Percentiles rank a stretch among this genome's conserved stretches.
These are phyloP conservation scores for Chitala chitala DNA, from an alignment of 2,113 vertebrate genomes.

Conservation along the genomic window DNA sequence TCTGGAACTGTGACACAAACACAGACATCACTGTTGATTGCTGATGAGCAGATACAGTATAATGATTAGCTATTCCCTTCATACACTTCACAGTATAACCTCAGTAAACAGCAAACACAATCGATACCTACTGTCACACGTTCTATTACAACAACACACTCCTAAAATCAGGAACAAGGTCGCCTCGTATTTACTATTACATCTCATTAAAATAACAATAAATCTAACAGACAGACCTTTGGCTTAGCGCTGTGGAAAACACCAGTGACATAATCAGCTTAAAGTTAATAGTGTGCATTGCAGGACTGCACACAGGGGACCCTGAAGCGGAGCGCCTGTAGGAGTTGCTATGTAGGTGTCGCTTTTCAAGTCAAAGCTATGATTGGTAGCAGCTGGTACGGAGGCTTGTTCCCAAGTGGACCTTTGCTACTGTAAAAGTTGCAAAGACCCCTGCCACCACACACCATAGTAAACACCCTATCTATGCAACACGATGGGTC, in stretches of 20 bases:
- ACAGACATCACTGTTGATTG: too few relatives aligned
- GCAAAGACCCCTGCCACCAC: background rate
- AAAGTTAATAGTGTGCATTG: slow-evolving; percentile 6
- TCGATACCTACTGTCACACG: background rate
- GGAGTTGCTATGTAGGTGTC: slow-evolving; percentile 8
- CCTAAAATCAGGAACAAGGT: background rate
- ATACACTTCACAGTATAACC: too few relatives aligned
- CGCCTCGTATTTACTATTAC: background rate
- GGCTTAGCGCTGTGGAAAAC: slow-evolving; percentile 19
- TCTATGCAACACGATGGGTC: too few relatives aligned
- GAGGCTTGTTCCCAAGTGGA: background rate
- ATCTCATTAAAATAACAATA: slow-evolving; percentile 3
- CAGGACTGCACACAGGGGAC: background rate
- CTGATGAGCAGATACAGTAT: too few relatives aligned
- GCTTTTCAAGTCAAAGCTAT: background rate
- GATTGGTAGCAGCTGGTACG: slow-evolving; percentile 8
- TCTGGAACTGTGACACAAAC: too few relatives aligned
- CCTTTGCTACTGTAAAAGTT: background rate
- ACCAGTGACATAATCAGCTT: slow-evolving; percentile 57
- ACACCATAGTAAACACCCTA: background rate
- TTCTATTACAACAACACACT: background rate
- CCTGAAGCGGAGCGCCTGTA: background rate
- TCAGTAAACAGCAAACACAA: too few relatives aligned
- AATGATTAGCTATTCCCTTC: too few relatives aligned
- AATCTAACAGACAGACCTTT: slow-evolving; percentile 3